phyloP scores from a whole-genome alignment of 2,797 vertebrate genomes.

The Sitta carolinensis region DNA sequence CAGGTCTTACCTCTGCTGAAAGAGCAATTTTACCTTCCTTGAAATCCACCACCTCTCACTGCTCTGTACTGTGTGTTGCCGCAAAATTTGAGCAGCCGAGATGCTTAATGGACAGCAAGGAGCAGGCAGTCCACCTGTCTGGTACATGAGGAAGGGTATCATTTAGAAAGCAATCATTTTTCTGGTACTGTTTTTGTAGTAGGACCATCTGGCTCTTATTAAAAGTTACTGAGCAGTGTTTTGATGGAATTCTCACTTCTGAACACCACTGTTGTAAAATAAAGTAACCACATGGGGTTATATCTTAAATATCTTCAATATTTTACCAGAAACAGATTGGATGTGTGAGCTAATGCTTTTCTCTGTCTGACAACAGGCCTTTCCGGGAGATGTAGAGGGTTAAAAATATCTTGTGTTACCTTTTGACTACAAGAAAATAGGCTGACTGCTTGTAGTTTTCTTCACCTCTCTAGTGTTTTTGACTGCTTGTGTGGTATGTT shows the following conservation, averaged over 20 bases:
- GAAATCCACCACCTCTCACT: neutral
- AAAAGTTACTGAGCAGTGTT: neutral
- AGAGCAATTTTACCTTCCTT: neutral
- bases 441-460: neutral
- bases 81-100: fast-evolving
- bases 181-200: neutral
- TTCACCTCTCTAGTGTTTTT: neutral
- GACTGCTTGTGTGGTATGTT: neutral
- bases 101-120: neutral
- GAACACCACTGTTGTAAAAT: neutral
- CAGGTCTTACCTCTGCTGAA: neutral
- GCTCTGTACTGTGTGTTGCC: neutral
- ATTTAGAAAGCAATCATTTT: neutral
- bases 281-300: neutral
- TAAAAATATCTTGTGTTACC: neutral
- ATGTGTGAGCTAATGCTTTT: neutral
- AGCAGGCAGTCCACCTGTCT: neutral
- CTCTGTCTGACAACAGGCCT: neutral
- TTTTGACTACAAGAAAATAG: neutral
- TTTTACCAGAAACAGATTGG: neutral
- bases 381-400: neutral
- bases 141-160: neutral
- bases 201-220: neutral
- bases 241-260: neutral
- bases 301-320: neutral